These are phyloP conservation scores for Diprion similis DNA, from an alignment of 1,140 invertebrate genomes.

Conservation along the genomic window DNA sequence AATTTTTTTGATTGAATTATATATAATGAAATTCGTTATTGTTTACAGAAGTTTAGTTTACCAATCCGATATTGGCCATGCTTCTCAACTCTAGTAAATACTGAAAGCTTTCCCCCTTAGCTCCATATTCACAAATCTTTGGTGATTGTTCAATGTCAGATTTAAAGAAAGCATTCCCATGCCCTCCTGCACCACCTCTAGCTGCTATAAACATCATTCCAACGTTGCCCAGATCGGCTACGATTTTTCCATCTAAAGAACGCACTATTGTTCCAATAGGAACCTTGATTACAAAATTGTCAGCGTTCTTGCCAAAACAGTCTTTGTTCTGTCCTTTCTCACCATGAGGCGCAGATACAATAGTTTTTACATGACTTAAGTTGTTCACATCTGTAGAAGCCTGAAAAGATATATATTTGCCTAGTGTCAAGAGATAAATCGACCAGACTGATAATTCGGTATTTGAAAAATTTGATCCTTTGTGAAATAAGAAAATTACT, in stretches of 20 bases:
- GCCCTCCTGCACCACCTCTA: constrained; percentile 92
- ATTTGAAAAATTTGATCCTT: constrained; percentile 14
- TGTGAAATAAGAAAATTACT: constrained; percentile 51
- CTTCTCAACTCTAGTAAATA: constrained; percentile 86
- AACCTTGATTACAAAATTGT: constrained; percentile 79
- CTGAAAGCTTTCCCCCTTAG: constrained; percentile 75
- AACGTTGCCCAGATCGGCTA: constrained; percentile 76
- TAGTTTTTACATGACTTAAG: constrained; percentile 70
- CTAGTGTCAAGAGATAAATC: constrained; percentile 4
- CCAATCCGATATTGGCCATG: constrained; percentile 94
- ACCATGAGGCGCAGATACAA: constrained; percentile 73
- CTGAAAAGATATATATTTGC: constrained; percentile 46
- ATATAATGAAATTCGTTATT: constrained; percentile 12
- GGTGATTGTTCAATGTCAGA: constrained; percentile 84
- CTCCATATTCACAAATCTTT: constrained; percentile 87
- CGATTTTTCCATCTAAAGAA: constrained; percentile 65
- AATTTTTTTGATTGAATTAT: constrained; percentile 5
- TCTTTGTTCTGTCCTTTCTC: constrained; percentile 77
- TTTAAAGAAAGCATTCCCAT: constrained; percentile 93
- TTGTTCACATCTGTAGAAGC: constrained; percentile 74
- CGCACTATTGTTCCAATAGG: constrained; percentile 90
- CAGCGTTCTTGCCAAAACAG: constrained; percentile 86
- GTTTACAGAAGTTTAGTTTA: constrained; percentile 50
- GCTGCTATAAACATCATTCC: constrained; percentile 91
- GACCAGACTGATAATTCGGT: not conserved